Base-by-base conservation (phyloP, 2,113 vertebrate genomes). In the Rissa tridactyla region DNA sequence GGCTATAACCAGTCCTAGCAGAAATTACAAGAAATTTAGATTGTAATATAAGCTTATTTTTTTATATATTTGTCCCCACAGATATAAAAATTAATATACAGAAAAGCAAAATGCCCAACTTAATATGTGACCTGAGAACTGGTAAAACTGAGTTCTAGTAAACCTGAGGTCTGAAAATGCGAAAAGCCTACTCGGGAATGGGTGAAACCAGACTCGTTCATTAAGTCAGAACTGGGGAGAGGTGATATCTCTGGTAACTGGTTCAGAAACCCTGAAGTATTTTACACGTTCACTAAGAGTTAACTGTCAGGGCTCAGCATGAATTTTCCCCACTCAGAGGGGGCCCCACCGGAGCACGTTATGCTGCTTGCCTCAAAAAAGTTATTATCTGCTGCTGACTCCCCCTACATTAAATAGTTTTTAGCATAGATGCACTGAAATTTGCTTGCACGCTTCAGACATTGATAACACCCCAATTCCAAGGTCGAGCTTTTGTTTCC, bases 31-130 rank as follows among this genome's bases (percentile, higher is more conserved):
- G 17, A 73, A 55, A 77, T 86, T 70, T 85, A 77, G 7, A 73
- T 70, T 3, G 70, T 6, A 0, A 32, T 11, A 42, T 29, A 65
- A 44, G 1, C 27, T 81, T 77, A 2, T 10, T 6, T 1, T 27
- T 65, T 27, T 49, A 23, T 11, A 21, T 60, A 30, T 73, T 82
- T 85, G 4, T 55, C 6, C 9, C 6, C 15, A 62, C 5, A 83
- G 27, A 65, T 18, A 70, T 18, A 62, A 80, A 90, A 92, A 42
- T 3, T 40, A 32, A 42, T 30, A 26, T 42, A 66, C 2, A 66
- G 22, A 38, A 87, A 91, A 80, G 7, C 13, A 77, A 86, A 70
- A 70, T 62, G 11, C 8, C 4, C 21, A 78, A 8, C 10, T 54
- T 19, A 51, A 23, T 54, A 22, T 54, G 3, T 72, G 30, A 80